Conservation (phyloP, 2,797 vertebrate species). For the Gambusia yucatana region DNA sequence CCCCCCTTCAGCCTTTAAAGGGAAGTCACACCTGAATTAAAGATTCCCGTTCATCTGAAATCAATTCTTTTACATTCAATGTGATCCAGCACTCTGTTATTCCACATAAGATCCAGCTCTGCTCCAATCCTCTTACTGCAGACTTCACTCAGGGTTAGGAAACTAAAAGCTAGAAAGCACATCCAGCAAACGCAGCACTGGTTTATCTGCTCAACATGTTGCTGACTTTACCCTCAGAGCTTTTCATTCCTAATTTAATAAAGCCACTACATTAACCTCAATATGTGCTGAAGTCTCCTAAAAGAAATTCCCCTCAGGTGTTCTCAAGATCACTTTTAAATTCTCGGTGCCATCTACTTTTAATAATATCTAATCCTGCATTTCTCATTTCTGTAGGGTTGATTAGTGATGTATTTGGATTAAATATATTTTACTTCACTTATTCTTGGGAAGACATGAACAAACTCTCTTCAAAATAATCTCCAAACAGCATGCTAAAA, state of each 20-base stretch:
- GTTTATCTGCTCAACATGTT: constrained; percentile 30
- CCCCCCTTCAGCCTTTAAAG: constrained; percentile 57
- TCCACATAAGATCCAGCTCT: constrained; percentile 9
- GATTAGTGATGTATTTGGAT: constrained; percentile 24
- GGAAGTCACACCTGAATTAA: constrained; percentile 52
- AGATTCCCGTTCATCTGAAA: constrained; percentile 38
- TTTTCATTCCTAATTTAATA: constrained; percentile 57
- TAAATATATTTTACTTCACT: constrained; percentile 23
- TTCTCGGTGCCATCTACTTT: constrained; percentile 11
- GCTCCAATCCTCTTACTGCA: constrained; percentile 5
- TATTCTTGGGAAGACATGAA: constrained; percentile 19
- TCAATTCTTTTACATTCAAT: constrained; percentile 30
- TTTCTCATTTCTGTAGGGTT: constrained; percentile 43
- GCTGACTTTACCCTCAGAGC: constrained; percentile 24
- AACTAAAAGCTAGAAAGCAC: constrained; percentile 10
- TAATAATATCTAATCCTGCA: constrained; percentile 37
- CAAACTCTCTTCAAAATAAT: constrained; percentile 26
- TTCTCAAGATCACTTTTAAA: constrained; percentile 15
- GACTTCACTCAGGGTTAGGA: constrained; percentile 17
- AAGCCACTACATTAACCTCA: constrained; percentile 52
- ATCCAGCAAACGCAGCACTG: neutral
- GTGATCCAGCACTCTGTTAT: constrained; percentile 14
- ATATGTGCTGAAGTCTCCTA: constrained; percentile 24
- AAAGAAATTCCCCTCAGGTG: constrained; percentile 43
- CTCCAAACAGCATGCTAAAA: constrained; percentile 1